Conservation (phyloP, 2,888 invertebrate species). For the Punctoribates punctum region DNA sequence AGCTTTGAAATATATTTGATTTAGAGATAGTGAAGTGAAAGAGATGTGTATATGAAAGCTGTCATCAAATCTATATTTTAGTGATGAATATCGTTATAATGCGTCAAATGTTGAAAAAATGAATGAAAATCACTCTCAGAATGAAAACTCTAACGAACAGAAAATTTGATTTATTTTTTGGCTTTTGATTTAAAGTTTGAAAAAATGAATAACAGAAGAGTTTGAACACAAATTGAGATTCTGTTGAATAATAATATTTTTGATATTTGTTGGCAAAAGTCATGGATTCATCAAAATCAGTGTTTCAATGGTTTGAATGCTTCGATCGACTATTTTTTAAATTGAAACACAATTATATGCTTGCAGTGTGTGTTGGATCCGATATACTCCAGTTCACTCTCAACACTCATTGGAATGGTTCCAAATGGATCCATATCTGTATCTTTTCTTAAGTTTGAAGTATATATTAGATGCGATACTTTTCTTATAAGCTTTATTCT, state of each 20-base stretch:
- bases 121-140: too few species aligned
- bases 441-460: conserved; percentile 7
- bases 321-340: not conserved
- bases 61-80: conserved; percentile 1
- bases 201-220: too few species aligned
- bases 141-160: not conserved
- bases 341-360: not conserved
- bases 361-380: not conserved
- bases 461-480: conserved; percentile 22
- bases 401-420: conserved; percentile 1
- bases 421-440: conserved; percentile 3
- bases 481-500: conserved; percentile 9
- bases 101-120: not conserved
- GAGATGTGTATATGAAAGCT: not conserved
- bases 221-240: not conserved
- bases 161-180: too few species aligned
- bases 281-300: not conserved
- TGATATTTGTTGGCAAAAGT: not conserved
- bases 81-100: not conserved
- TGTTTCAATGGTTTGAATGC: not conserved
- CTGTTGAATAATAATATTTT: conserved; percentile 18
- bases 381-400: not conserved
- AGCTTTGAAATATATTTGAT: not conserved
- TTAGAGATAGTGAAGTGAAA: too few species aligned
- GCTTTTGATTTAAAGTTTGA: too few species aligned